These are phyloP conservation scores for human DNA, from an alignment of 2,113 vertebrate species.

Conservation along the genomic window GRCh38 chr2:105821501-105822000, in stretches of 20 bases:
- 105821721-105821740: not conserved
- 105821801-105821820: too few relatives aligned
- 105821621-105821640: not conserved
- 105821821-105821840: too few relatives aligned
- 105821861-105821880: too few relatives aligned
- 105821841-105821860: too few relatives aligned
- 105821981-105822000: not conserved
- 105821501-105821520: not conserved
- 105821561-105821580: not conserved
- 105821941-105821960: not conserved
- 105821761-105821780: not conserved
- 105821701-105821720: not conserved
- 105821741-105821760: not conserved
- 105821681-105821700: not conserved
- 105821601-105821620: not conserved
- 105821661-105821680: not conserved
- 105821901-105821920: not conserved
- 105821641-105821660: not conserved
- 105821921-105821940: not conserved
- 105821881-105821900: not conserved
- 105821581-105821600: not conserved
- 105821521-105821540: not conserved
- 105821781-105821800: too few relatives aligned
- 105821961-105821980: fast-evolving
- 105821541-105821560: not conserved